Percentiles rank a stretch among this genome's conserved stretches.
Evolutionary conservation across 2,888 invertebrate genomes (phyloP).

Genomic region (Hymenopus coronatus): DNA sequence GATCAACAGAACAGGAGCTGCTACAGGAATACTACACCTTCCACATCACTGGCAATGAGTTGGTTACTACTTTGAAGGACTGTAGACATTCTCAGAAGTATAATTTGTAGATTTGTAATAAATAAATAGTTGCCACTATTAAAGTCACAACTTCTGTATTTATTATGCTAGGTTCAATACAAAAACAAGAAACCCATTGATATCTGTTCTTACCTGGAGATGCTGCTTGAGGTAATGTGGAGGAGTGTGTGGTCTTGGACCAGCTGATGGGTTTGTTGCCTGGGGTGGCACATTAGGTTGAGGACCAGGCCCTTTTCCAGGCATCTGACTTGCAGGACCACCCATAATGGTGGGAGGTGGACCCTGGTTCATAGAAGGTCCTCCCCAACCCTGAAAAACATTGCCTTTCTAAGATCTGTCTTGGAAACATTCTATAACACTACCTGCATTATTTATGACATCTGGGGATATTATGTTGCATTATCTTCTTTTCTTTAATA

Average conservation of each 20-base stretch:
- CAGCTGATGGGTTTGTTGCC: constrained; percentile 35
- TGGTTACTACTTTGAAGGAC: too few relatives aligned
- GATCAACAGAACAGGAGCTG: too few relatives aligned
- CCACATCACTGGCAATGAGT: too few relatives aligned
- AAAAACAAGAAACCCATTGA: constrained; percentile 41
- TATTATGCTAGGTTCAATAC: constrained; percentile 41
- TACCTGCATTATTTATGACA: too few relatives aligned
- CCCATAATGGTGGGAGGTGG: constrained; percentile 37
- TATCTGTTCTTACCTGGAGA: constrained; percentile 40
- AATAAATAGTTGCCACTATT: too few relatives aligned
- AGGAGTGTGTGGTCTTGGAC: constrained; percentile 52
- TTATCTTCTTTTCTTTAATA: too few relatives aligned
- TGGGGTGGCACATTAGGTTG: constrained; percentile 31
- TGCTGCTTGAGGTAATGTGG: constrained; percentile 68
- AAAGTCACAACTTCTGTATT: neutral
- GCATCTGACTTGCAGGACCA: constrained; percentile 28
- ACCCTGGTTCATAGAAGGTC: constrained; percentile 39
- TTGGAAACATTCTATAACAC: too few relatives aligned
- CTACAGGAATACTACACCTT: too few relatives aligned
- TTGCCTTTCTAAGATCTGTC: neutral
- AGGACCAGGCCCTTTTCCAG: constrained; percentile 28
- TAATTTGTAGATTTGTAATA: too few relatives aligned
- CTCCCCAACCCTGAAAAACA: constrained; percentile 39
- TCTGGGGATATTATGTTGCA: too few relatives aligned
- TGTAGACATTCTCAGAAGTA: too few relatives aligned